Base-by-base conservation (phyloP, 2,888 invertebrate genomes). In the Steinernema hermaphroditum region DNA sequence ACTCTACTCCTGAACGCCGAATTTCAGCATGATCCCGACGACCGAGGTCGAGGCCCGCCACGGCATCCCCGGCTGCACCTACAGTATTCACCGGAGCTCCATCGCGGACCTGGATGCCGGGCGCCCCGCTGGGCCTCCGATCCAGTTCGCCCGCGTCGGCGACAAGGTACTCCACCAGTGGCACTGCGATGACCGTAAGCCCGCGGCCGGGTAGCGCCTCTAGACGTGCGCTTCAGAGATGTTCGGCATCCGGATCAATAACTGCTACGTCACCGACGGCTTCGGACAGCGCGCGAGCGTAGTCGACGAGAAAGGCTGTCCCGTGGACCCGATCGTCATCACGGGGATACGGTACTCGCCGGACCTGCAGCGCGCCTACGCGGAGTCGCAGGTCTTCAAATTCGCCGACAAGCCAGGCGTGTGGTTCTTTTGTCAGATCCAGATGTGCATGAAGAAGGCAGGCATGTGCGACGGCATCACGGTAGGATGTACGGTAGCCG, bases 341-440 rank as follows among this genome's bases (percentile, higher is more conserved):
- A 86, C 86, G 6, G 86, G 85, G 12, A 85, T 87, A 19, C 81
- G 85, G 1, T 86, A 86, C 72, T 82, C 85, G 9, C 69, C 78
- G 12, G 85, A 87, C 74, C 74, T 86, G 24, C 84, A 84, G 68
- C 71, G 83, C n/a, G 86, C 86, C 43, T 86, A 86, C 69, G 86
- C 86, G 19, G 86, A 86, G 73, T 82, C 83, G 8, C 78, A 80
- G 68, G 85, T 87, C 19, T 86, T 86, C 81, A 86, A 86, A 74
- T 86, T 86, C 74, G 86, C 86, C 8, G 86, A 86, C 73, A 81
- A 83, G 50, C 86, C 86, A n/a, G 86, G 84, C 27, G 84, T 86
- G 22, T 86, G 86, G 86, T 86, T 86, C 79, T 87, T 86, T 78
- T 86, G 86, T 72, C 86, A 87, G 75, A 83, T 86, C 22, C 84